A percentile compares a stretch with the other conserved stretches of the same genome.
phyloP scores from a whole-genome alignment of 2,888 invertebrate genomes.

The Candidula unifasciata region DNA sequence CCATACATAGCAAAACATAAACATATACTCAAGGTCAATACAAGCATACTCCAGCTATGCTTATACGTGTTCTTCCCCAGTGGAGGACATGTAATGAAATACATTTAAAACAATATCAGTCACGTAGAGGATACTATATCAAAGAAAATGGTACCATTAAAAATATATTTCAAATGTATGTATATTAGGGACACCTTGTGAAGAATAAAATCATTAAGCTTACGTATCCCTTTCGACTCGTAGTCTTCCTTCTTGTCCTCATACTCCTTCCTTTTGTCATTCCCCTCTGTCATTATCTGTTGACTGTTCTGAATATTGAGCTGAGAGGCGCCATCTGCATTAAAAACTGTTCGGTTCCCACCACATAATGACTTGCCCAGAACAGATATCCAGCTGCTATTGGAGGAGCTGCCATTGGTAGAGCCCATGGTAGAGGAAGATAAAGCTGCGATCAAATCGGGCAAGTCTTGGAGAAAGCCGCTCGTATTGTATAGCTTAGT shows the following conservation, averaged over 20 bases:
- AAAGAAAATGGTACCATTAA: no score
- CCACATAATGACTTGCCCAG: constrained; percentile 25
- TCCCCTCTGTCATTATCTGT: background rate
- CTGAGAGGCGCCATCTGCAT: background rate
- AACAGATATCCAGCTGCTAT: background rate
- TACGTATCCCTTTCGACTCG: constrained; percentile 2
- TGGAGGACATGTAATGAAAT: no score
- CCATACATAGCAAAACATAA: no score
- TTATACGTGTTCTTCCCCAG: no score
- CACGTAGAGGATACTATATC: no score
- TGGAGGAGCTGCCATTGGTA: background rate
- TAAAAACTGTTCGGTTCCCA: background rate
- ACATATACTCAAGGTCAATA: no score
- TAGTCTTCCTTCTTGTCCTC: background rate
- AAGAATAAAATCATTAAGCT: background rate
- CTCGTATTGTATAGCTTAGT: constrained; percentile 49
- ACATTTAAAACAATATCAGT: no score
- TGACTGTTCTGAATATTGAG: background rate
- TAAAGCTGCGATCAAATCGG: constrained; percentile 37
- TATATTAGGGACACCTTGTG: no score
- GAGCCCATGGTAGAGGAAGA: background rate
- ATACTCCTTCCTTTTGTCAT: background rate
- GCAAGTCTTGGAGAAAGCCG: constrained; percentile 44
- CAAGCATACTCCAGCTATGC: no score
- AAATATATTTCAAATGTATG: no score